These are phyloP conservation scores for Jaculus jaculus DNA, from an alignment of 2,113 vertebrate species.

Conservation along the genomic window DNA sequence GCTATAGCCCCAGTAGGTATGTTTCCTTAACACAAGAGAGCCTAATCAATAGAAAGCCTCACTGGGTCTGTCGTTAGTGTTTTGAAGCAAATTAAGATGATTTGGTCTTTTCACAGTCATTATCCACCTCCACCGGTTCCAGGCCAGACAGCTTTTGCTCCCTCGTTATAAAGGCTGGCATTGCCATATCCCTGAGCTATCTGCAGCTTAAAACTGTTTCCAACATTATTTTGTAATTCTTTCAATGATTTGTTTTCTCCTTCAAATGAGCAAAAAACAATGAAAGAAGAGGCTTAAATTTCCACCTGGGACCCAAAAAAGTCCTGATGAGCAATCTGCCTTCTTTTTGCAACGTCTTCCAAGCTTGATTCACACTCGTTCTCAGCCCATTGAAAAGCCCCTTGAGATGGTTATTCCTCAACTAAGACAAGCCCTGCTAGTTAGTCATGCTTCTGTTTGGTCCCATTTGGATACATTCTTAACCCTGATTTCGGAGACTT, in stretches of 20 bases:
- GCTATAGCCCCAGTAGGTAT: slow-evolving; percentile 53
- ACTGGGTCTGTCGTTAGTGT: slow-evolving; percentile 70
- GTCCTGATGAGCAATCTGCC: slow-evolving; percentile 1
- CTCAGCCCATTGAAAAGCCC: neutral
- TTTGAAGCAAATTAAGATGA: slow-evolving; percentile 70
- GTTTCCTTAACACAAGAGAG: slow-evolving; percentile 60
- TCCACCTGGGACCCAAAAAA: neutral
- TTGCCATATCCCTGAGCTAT: neutral
- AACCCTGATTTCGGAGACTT: slow-evolving; percentile 28
- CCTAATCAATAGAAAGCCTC: slow-evolving; percentile 67
- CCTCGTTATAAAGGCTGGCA: neutral
- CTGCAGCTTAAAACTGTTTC: slow-evolving; percentile 15
- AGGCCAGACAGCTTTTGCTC: neutral
- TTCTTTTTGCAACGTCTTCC: neutral
- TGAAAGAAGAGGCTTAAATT: neutral
- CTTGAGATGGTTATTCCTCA: neutral
- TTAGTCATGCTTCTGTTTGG: neutral
- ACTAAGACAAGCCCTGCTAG: neutral
- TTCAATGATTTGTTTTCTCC: neutral
- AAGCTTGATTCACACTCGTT: neutral
- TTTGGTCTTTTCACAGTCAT: slow-evolving; percentile 25
- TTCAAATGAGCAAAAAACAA: neutral
- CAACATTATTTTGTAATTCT: neutral
- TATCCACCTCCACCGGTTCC: slow-evolving; percentile 22
- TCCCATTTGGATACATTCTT: neutral